Conservation (phyloP, 2,113 vertebrate genomes). For the Arothron firmamentum region DNA sequence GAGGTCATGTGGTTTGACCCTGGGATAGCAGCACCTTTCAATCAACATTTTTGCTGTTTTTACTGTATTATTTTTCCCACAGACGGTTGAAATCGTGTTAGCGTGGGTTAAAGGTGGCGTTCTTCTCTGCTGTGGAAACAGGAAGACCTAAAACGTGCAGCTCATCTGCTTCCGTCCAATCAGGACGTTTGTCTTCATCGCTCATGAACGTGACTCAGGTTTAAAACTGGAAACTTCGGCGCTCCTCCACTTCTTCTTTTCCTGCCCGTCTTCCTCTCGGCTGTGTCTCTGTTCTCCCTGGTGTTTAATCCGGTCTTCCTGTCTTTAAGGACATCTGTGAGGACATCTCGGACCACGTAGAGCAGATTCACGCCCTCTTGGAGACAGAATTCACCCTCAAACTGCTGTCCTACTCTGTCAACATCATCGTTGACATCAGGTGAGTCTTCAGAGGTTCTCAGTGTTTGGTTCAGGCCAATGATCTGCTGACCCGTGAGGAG, state of each 20-base stretch:
- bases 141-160: too few species aligned
- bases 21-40: background rate
- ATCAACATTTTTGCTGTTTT: too few species aligned
- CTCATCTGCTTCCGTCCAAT: too few species aligned
- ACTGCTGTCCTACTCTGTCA: slow-evolving; percentile 95
- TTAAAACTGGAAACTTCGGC: slow-evolving; percentile 35
- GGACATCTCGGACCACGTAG: slow-evolving; percentile 98
- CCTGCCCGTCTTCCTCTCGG: background rate
- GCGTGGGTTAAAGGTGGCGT: too few species aligned
- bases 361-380: slow-evolving; percentile 96
- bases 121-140: too few species aligned
- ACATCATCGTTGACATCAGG: slow-evolving; percentile 96
- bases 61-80: too few species aligned
- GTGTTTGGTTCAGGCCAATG: too few species aligned
- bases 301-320: too few species aligned
- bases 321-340: slow-evolving; percentile 89
- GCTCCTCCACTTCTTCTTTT: slow-evolving; percentile 45
- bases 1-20: slow-evolving; percentile 33
- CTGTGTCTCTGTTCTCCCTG: background rate
- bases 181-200: background rate
- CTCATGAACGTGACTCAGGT: slow-evolving; percentile 53
- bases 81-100: too few species aligned
- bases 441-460: slow-evolving; percentile 8
- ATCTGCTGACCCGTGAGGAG: too few species aligned
- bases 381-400: slow-evolving; percentile 98